Percentiles rank a stretch among this genome's conserved stretches.
Conservation (phyloP, 2,113 vertebrate genomes). For the Sinosuthora webbiana region DNA sequence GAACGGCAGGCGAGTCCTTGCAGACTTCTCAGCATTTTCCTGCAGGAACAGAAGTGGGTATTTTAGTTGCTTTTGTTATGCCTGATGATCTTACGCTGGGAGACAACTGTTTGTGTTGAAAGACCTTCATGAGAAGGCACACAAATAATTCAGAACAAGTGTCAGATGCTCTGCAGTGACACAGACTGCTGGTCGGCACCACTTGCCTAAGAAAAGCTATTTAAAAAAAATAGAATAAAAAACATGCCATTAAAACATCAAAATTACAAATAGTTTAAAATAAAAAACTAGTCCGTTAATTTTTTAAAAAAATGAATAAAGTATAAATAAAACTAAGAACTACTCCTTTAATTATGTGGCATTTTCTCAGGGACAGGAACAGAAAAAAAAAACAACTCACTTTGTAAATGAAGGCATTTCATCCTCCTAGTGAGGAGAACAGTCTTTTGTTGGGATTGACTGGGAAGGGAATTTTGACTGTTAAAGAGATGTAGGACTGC, state of each 20-base stretch:
- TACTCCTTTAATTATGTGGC: not conserved
- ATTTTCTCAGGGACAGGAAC: not conserved
- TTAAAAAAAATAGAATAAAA: not conserved
- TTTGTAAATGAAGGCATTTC: not conserved
- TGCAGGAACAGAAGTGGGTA: not conserved
- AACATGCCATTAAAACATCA: not conserved
- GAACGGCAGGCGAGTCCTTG: not conserved
- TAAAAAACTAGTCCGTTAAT: not conserved
- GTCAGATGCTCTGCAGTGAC: not conserved
- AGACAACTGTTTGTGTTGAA: not conserved
- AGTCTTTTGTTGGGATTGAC: not conserved
- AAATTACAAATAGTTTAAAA: not conserved
- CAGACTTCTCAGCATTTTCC: conserved; percentile 64
- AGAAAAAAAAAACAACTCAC: not conserved
- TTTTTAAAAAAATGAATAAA: too few relatives aligned
- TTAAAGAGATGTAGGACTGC: not conserved
- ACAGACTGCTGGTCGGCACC: not conserved
- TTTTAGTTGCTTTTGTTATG: not conserved
- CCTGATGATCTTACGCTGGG: not conserved
- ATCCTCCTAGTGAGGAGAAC: not conserved
- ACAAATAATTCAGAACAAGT: not conserved
- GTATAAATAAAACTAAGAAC: not conserved
- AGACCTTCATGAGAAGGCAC: not conserved
- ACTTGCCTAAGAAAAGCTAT: not conserved
- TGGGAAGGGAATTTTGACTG: not conserved